Base-by-base conservation (phyloP, 2,888 invertebrate species). In the Cephus spinipes region DNA sequence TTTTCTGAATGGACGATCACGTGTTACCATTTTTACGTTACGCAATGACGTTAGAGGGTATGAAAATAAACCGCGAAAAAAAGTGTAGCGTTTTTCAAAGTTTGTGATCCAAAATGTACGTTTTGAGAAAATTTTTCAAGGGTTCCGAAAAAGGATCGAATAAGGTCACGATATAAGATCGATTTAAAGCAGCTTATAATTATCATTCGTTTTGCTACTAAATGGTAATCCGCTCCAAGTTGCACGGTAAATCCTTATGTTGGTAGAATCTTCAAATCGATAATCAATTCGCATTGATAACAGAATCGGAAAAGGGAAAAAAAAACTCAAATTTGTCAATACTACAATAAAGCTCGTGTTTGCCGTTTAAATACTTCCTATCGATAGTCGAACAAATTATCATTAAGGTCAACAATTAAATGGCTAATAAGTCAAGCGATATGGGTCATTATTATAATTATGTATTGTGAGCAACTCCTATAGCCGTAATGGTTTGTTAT, bases 151-250 rank as follows among this genome's bases (percentile, higher is more conserved):
- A 2, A 55, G 0, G 40, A 55, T 55, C 23, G 2, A 55, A 9
- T 23, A 55, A 23, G 9, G 2, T 55, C 23, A 9, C 40, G 23
- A 55, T 23, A 6, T 23, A 0, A 0, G 6, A 15, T 6, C 40
- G 15, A 82, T 82, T 79, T 82, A 79, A 83, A 81, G 77, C 82
- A 75, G 77, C 80, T 83, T 79, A 81, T 84, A 85, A 85, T 86
- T 86, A 86, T 82, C 79, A 78, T 81, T 71, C 80, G 80, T 80
- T 79, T 82, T 77, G 80, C 80, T 80, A 84, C 82, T 83, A 81
- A 81, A 79, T 82, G 83, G 78, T 80, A 83, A 81, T 85, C 82
- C 77, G 78, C 36, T 81, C 79, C 82, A 79, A 78, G 80, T 81
- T 79, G 79, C 78, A 74, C 79, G 1, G 0, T 55, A 55, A 55